phyloP scores from a whole-genome alignment of 1,140 invertebrate species.

The Linepithema humile region DNA sequence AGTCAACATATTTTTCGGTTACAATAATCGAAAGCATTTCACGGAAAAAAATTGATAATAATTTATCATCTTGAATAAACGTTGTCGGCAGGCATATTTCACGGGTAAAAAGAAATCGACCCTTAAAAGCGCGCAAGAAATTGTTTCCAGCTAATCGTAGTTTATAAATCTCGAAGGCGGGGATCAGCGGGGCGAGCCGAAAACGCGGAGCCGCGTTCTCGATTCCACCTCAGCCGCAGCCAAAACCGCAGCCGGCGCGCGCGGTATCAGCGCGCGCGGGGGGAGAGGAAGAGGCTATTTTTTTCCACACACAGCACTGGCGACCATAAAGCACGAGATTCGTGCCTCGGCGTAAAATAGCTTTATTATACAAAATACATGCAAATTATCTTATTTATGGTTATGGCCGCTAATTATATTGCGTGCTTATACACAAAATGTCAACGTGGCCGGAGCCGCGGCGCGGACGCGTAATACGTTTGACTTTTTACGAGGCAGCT shows the following conservation, averaged over 20 bases:
- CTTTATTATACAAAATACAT: conserved; percentile 81
- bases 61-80: not conserved
- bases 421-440: conserved; percentile 80
- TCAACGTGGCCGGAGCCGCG: conserved; percentile 75
- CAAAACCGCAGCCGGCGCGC: conserved; percentile 18
- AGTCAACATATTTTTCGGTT: too few relatives aligned
- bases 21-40: not conserved
- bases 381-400: conserved; percentile 82
- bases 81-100: not conserved
- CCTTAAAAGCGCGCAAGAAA: conserved; percentile 12
- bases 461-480: conserved; percentile 75
- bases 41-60: not conserved
- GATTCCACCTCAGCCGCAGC: conserved; percentile 39
- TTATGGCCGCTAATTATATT: conserved; percentile 81
- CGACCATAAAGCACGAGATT: conserved; percentile 73
- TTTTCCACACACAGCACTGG: conserved; percentile 4
- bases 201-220: conserved; percentile 59
- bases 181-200: conserved; percentile 38
- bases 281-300: conserved; percentile 23
- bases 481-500: conserved; percentile 76
- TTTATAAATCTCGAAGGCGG: conserved; percentile 37
- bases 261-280: conserved; percentile 31
- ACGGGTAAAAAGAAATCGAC: not conserved
- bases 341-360: conserved; percentile 77
- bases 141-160: conserved; percentile 38